Conservation (phyloP, 2,888 invertebrate species). For the Trachelus tabidus region DNA sequence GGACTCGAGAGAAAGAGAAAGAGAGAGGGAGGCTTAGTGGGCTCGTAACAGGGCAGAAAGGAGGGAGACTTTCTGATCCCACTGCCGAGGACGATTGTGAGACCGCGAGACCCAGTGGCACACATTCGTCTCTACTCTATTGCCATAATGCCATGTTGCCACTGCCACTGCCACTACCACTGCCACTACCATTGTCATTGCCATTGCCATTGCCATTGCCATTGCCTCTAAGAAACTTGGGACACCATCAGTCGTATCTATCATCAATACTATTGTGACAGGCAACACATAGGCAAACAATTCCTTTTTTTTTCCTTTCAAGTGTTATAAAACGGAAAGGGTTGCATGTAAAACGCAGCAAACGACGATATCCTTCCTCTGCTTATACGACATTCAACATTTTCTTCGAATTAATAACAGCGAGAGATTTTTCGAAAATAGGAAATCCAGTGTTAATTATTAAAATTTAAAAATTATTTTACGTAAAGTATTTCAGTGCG, state of each 20-base stretch:
- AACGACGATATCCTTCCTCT: constrained; percentile 42
- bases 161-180: no score
- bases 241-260: no score
- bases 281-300: constrained; percentile 21
- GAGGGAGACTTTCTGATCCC: background rate
- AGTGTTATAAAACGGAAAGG: constrained; percentile 64
- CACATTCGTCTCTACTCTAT: constrained; percentile 42
- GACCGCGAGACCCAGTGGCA: constrained; percentile 62
- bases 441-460: no score
- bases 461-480: no score
- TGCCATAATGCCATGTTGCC: no score
- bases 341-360: constrained; percentile 50
- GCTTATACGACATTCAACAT: background rate
- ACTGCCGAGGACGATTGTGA: constrained; percentile 20
- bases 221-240: no score
- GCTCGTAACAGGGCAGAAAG: background rate
- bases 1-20: constrained; percentile 24
- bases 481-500: no score
- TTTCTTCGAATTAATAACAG: no score
- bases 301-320: constrained; percentile 52
- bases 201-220: no score
- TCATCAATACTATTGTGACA: no score
- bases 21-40: constrained; percentile 12
- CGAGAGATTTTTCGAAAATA: no score
- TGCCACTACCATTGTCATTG: no score